Conservation (phyloP, 2,797 vertebrate genomes). For the Sebastes diploproa region DNA sequence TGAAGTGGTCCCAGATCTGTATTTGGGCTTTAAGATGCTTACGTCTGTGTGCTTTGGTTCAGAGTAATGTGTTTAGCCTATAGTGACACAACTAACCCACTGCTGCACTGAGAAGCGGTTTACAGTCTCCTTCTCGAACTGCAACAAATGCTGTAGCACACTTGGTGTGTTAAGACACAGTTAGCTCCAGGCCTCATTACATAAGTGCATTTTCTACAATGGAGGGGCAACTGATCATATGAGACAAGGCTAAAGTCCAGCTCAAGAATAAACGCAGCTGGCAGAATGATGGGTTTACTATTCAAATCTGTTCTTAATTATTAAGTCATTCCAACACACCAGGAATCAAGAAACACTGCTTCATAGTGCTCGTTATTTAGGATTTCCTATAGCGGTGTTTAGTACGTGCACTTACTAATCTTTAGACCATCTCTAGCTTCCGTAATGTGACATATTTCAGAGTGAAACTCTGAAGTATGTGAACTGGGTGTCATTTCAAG, state of each 20-base stretch:
- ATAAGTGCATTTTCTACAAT: slow-evolving; percentile 5
- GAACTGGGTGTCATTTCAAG: background rate
- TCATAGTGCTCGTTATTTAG: background rate
- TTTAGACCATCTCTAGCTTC: background rate
- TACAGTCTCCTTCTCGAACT: background rate
- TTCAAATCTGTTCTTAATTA: background rate
- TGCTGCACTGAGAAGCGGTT: background rate
- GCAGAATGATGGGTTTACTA: background rate
- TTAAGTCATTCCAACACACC: background rate
- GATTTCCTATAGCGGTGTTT: background rate
- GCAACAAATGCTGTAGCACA: background rate
- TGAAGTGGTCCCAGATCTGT: slow-evolving; percentile 69
- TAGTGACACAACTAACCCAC: background rate
- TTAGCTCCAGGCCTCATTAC: slow-evolving; percentile 1
- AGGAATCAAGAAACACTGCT: background rate
- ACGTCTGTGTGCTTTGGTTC: slow-evolving; percentile 46
- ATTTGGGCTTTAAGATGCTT: slow-evolving; percentile 70
- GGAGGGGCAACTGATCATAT: background rate
- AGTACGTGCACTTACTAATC: background rate
- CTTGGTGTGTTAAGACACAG: background rate
- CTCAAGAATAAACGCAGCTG: background rate
- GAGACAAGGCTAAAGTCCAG: background rate
- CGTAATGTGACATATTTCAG: background rate
- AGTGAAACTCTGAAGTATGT: background rate
- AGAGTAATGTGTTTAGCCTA: too few species aligned